Conservation (phyloP, 2,797 vertebrate genomes). For the Hylomyscus alleni region DNA sequence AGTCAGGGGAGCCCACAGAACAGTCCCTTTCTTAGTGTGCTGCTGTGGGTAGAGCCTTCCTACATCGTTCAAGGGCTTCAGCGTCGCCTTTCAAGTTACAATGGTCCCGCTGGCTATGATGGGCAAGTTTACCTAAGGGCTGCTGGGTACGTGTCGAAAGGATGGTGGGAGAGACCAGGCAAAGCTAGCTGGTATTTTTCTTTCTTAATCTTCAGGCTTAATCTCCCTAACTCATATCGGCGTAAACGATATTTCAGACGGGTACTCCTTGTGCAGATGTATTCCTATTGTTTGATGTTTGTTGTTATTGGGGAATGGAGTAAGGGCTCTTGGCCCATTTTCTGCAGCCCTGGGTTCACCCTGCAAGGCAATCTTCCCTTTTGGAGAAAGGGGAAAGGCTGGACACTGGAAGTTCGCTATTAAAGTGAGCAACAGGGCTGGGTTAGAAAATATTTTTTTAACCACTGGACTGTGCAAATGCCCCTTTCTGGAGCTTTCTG, state of each 20-base stretch:
- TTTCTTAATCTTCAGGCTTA: conserved; percentile 78
- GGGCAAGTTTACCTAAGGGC: conserved; percentile 87
- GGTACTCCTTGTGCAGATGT: conserved; percentile 74
- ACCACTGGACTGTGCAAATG: conserved; percentile 76
- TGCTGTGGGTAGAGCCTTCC: conserved; percentile 76
- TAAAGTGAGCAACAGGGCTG: conserved; percentile 88
- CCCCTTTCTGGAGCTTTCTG: conserved; percentile 88
- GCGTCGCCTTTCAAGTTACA: conserved; percentile 86
- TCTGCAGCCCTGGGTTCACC: conserved; percentile 77
- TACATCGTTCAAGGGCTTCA: conserved; percentile 85
- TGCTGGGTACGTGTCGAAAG: conserved; percentile 82
- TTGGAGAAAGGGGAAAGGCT: conserved; percentile 69
- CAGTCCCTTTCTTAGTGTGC: conserved; percentile 83
- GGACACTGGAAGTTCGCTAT: conserved; percentile 85
- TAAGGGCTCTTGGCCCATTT: conserved; percentile 74
- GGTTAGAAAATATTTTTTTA: conserved; percentile 77
- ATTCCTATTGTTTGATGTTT: conserved; percentile 81
- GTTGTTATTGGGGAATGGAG: conserved; percentile 71
- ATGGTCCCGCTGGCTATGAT: conserved; percentile 85
- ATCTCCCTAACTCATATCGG: conserved; percentile 78
- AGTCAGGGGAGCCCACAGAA: conserved; percentile 65
- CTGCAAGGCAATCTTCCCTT: conserved; percentile 75
- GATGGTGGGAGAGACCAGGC: conserved; percentile 71
- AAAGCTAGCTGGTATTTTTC: conserved; percentile 68
- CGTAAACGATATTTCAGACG: conserved; percentile 78